Base-by-base conservation (phyloP, 2,113 vertebrate genomes). In the Megaleporinus macrocephalus region DNA sequence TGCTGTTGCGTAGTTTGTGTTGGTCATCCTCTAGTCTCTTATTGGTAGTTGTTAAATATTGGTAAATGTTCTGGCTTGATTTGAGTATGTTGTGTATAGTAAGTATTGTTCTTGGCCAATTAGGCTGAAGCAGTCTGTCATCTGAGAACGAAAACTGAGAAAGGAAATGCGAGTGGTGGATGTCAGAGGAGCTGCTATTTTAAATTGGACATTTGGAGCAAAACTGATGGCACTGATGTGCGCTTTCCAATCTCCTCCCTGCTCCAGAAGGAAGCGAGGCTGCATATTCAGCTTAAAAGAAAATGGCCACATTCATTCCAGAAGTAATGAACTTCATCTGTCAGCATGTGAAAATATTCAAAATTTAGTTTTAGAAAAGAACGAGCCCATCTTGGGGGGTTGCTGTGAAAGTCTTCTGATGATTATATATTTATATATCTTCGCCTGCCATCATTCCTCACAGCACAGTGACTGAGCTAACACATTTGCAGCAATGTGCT, bases 241-340 rank as follows among this genome's bases (percentile, higher is more conserved):
- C 36, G 29, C 41, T 36, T 69, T 41, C 30, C 65, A 69, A 22
- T 69, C 63, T 18, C 3, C 29, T 3, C 6, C 20, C 65, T 20
- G 18, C 22, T 41, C 30, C 65, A 36, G 33, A 69, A 41, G 65
- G 65, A 69, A 41, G 65, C 7, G 33, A 41, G 33, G 65, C 30
- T 69, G 30, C 65, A 69, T 41, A 69, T 69, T 69, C 30, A 41
- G 30, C 65, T 69, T 69, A 69, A 69, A 18, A 20, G 63, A 66
- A 66, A 66, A 66, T 66, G 33, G 63, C 63, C 63, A 66, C 63
- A 66, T 66, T 33, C 63, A 66, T 66, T 66, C 63, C 9, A 26
- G 27, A 29, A 18, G 16, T 33, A 66, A 66, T 66, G 63, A 66
- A 66, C 63, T 66, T 29, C 63, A 66, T 66, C 30, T 16, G 27